Percentiles rank a stretch among this genome's conserved stretches.
phyloP scores from a whole-genome alignment of 1,140 invertebrate species.

The Scaptodrosophila lebanonensis region DNA sequence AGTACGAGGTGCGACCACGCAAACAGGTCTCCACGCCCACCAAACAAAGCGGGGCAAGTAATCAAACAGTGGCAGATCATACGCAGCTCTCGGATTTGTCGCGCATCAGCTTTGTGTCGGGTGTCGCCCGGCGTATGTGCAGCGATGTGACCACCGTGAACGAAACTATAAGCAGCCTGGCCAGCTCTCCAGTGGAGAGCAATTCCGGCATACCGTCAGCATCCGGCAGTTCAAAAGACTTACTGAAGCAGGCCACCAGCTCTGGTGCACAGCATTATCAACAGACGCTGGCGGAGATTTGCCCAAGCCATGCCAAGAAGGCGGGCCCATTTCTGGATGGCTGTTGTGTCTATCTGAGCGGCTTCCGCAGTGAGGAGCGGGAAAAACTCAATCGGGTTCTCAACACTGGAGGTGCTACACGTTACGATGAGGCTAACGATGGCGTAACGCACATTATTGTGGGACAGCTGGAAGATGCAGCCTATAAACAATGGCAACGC shows the following conservation, averaged over 20 bases:
- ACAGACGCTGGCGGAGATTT: conserved; percentile 79
- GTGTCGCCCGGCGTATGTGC: conserved; percentile 27
- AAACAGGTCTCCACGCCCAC: conserved; percentile 68
- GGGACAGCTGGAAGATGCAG: conserved; percentile 79
- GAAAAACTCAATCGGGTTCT: conserved; percentile 88
- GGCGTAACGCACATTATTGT: conserved; percentile 89
- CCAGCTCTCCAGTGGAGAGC: background rate
- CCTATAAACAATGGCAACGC: conserved; percentile 56
- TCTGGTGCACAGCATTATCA: conserved; percentile 41
- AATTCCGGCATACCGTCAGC: conserved; percentile 13
- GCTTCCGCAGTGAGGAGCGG: conserved; percentile 81
- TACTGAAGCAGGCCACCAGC: conserved; percentile 47
- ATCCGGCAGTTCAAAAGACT: conserved; percentile 24
- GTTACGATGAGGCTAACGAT: conserved; percentile 86
- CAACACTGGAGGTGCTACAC: conserved; percentile 88
- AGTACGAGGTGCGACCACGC: conserved; percentile 78
- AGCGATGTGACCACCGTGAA: conserved; percentile 57
- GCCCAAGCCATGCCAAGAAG: conserved; percentile 82
- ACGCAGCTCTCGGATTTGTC: conserved; percentile 68
- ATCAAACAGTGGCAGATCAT: conserved; percentile 24
- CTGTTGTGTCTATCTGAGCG: conserved; percentile 85
- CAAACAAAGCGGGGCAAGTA: conserved; percentile 22
- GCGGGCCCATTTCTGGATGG: conserved; percentile 90
- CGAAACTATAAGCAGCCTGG: conserved; percentile 42
- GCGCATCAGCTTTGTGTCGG: conserved; percentile 50